phyloP scores from a whole-genome alignment of 30 jellyfish, hydroid and myxozoan species.

The Hydractinia symbiolongicarpus region DNA sequence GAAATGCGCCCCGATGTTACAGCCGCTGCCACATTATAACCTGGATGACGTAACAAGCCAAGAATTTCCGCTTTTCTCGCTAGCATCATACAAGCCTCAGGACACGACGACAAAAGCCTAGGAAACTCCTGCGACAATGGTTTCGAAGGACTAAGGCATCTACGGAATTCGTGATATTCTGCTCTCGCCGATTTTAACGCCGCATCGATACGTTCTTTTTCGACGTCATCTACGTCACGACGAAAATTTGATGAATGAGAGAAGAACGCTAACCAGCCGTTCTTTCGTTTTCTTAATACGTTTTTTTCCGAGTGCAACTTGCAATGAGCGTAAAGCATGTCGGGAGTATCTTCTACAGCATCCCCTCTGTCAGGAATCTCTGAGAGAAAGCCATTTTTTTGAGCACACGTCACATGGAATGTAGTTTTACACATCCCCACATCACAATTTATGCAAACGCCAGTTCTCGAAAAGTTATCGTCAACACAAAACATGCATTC shows the following conservation, averaged over 20 bases:
- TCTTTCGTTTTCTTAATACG: constrained; percentile 39
- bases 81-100: constrained; percentile 65
- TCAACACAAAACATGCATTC: constrained; percentile 79
- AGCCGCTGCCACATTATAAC: constrained; percentile 33
- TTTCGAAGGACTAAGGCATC: constrained; percentile 24
- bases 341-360: constrained; percentile 68
- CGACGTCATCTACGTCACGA: constrained; percentile 41
- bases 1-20: constrained; percentile 21
- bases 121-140: constrained; percentile 36
- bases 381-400: constrained; percentile 72
- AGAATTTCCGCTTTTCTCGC: constrained; percentile 68
- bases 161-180: constrained; percentile 45
- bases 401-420: constrained; percentile 95
- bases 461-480: constrained; percentile 74
- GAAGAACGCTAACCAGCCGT: constrained; percentile 60
- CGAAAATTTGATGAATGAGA: constrained; percentile 46
- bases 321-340: constrained; percentile 90
- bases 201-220: constrained; percentile 38
- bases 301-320: constrained; percentile 74
- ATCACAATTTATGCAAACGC: constrained; percentile 87
- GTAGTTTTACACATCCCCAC: constrained; percentile 85
- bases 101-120: constrained; percentile 70
- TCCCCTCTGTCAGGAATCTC: constrained; percentile 83
- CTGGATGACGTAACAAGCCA: constrained; percentile 43
- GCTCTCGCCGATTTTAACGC: constrained; percentile 49